Evolutionary conservation across 2,888 invertebrate species (phyloP), one percentile per base, ranked within the genome.

Genomic region (Lagria hirta): DNA sequence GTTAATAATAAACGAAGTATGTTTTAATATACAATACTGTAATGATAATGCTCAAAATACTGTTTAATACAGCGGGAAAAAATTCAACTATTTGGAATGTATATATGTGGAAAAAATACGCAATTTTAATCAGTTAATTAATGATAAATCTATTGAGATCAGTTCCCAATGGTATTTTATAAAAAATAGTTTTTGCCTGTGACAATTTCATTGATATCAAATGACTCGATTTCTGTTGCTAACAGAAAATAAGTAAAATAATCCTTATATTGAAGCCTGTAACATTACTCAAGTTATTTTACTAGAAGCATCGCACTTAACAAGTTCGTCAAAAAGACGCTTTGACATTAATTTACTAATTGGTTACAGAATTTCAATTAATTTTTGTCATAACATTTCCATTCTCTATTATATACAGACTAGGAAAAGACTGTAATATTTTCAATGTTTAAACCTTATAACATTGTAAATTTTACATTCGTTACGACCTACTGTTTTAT

Each of bases 11-110:
- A 41, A 46, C 40, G 36, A 43, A 42, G 38, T 17, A 15, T 45
- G 28, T 27, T 23, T 46, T 45, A 29, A 21, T 34, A 26, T 34
- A 28, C 48, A 57, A 57, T 55, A 54, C 53, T 55, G 53, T 45
- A 37, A 47, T 18, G 1, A 37, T 40, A 14, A 36, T 36, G 22
- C 7, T 32, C 22, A 11, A 26, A 43, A 43, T 43, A 43, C 43
- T 36, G 36, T 24, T 43, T 16, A 23, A 24, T 24, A 8, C 15
- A 21, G 22, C 21, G 17, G 34, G 21, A 30, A 30, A 40, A 14
- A 35, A 28, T 23, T 16, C 7, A 10, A 15, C n/a, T n/a, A 23
- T 12, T 10, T 37, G 44, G 44, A 48, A 48, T 48, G 44, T 44
- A 41, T 16, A 33, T 7, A 33, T 23, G 24, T 10, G 11, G 8